Percentiles rank a stretch among this genome's conserved stretches.
Evolutionary conservation across 2,888 invertebrate genomes (phyloP).

Genomic region (Plusia festucae): DNA sequence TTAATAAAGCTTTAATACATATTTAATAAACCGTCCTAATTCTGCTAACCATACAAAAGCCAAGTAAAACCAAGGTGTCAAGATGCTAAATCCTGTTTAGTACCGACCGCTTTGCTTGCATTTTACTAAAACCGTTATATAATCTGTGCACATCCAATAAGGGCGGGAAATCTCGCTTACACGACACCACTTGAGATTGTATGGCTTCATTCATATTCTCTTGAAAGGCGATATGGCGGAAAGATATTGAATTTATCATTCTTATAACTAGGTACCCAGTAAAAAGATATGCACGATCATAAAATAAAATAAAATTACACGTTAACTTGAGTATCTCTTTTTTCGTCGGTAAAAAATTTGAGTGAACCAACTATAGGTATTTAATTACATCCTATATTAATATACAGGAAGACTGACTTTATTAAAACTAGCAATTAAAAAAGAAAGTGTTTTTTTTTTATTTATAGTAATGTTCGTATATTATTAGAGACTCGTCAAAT

Average conservation of each 20-base stretch:
- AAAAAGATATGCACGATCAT: neutral
- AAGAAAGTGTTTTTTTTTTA: neutral
- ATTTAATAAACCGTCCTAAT: no score
- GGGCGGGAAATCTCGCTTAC: slow-evolving; percentile 52
- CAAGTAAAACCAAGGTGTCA: slow-evolving; percentile 1
- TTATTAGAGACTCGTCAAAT: no score
- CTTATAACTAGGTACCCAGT: no score
- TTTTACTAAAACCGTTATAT: slow-evolving; percentile 33
- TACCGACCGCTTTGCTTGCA: slow-evolving; percentile 17
- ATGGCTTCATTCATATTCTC: slow-evolving; percentile 53
- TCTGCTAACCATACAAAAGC: neutral
- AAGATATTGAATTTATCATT: slow-evolving; percentile 26
- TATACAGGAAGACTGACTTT: neutral
- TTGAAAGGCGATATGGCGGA: slow-evolving; percentile 45
- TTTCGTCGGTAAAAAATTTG: neutral
- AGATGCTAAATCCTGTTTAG: slow-evolving; percentile 8
- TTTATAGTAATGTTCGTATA: no score
- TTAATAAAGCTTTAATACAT: no score
- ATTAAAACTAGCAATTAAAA: neutral
- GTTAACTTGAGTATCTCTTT: neutral
- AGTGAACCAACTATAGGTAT: neutral
- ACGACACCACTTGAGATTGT: slow-evolving; percentile 46
- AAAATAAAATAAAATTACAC: neutral
- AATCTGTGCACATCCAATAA: slow-evolving; percentile 50
- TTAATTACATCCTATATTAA: neutral